Evolutionary conservation across 2,113 vertebrate species (phyloP).

Genomic region (Pogonocichla stellata): DNA sequence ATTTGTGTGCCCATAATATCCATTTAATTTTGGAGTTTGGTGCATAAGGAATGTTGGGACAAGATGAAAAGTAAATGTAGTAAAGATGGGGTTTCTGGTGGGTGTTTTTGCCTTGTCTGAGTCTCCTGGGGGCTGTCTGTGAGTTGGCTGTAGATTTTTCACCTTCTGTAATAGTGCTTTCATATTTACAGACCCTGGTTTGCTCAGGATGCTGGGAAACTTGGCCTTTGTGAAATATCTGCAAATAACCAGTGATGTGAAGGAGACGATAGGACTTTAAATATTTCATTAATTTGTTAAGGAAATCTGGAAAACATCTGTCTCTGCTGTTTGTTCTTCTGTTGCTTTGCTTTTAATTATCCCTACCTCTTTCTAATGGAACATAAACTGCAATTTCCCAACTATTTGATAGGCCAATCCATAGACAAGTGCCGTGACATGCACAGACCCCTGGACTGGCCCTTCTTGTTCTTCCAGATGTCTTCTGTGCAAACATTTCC

Average conservation of each 20-base stretch:
- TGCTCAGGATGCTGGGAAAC: neutral
- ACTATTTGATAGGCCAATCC: neutral
- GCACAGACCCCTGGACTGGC: neutral
- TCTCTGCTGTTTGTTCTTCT: slow-evolving; percentile 21
- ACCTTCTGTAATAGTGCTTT: neutral
- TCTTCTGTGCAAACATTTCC: neutral
- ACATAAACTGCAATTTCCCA: slow-evolving; percentile 35
- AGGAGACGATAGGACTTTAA: neutral
- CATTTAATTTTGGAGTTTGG: slow-evolving; percentile 28
- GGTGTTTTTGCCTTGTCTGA: neutral
- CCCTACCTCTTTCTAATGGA: slow-evolving; percentile 3
- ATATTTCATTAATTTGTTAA: slow-evolving; percentile 22
- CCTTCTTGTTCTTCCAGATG: neutral
- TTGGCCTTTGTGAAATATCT: neutral
- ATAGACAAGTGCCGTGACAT: neutral
- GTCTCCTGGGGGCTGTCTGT: neutral
- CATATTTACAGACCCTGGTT: neutral
- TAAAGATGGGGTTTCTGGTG: neutral
- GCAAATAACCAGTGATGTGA: neutral
- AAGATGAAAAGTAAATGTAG: neutral
- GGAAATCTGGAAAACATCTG: slow-evolving; percentile 51
- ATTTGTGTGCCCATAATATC: slow-evolving; percentile 17
- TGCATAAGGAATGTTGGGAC: neutral
- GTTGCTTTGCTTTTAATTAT: slow-evolving; percentile 56
- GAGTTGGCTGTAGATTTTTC: neutral